Evolutionary conservation across 2,888 invertebrate genomes (phyloP), one percentile per base, ranked within the genome.

Genomic region (Hyposoter didymator): DNA sequence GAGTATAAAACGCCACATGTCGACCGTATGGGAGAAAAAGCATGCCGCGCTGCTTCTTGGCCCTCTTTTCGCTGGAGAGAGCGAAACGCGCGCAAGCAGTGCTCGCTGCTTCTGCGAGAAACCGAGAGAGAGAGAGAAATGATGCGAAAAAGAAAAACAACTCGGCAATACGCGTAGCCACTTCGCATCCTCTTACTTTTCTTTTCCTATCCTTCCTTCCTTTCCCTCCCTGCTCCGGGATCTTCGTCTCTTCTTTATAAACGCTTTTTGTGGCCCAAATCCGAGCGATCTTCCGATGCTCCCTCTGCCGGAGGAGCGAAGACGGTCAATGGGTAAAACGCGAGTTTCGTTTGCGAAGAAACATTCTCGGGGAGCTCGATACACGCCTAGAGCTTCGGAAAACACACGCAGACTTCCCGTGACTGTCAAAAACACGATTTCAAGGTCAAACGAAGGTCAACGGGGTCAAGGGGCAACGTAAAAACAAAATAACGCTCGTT

Each of bases 1-100:
- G 90, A 90, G 90, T 86, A 86, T 82, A 85, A 78, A 66, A 89
- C 89, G 88, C 91, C 91, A 91, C 90, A 90, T 91, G 91, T 89
- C 90, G 90, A 89, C 89, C 91, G 91, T 90, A 90, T 89, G 91
- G 90, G 90, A 91, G 66, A 80, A 73, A 90, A 90, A 91, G 74
- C 67, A 78, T 64, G 82, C 64, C 74, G 17, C 64, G 17, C 64
- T 73, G 55, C 62, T 22, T 55, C 47, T 66, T 79, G 49, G 59
- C 67, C 52, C 78, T 73, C 66, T 52, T 45, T 70, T 64, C 39
- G 47, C 45, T 32, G 28, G 28, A 28, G 69, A 45, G n/a, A n/a
- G n/a, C n/a, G n/a, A n/a, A n/a, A n/a, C n/a, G 14, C 39, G 19
- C 39, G 28, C 28, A 32, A 72, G 35, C 49, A 52, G 28, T 28